Evolutionary conservation across 64 coral and sea anemone species (phyloP).

Genomic region (Platygyra sinensis): DNA sequence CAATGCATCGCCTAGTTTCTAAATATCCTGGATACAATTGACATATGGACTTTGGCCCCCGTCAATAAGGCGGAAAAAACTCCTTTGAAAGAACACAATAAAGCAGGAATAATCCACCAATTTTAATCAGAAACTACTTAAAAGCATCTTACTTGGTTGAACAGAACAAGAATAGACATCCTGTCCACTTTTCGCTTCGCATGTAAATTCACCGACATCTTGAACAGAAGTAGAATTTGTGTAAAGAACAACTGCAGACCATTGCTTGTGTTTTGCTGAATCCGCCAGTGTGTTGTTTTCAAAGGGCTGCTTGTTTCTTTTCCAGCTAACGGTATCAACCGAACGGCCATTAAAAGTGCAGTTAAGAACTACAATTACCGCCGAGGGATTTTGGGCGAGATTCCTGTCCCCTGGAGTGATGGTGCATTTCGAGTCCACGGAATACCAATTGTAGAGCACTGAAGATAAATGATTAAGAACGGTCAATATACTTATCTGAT

Average conservation of each 20-base stretch:
- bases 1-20: too few relatives aligned
- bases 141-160: not conserved
- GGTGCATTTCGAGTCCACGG: not conserved
- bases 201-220: not conserved
- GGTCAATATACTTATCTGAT: not conserved
- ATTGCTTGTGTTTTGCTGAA: not conserved
- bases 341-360: not conserved
- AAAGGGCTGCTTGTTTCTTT: not conserved
- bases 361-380: not conserved
- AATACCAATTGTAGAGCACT: not conserved
- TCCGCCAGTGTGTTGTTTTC: not conserved
- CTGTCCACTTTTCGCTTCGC: not conserved
- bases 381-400: not conserved
- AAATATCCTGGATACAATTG: too few relatives aligned
- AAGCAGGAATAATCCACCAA: too few relatives aligned
- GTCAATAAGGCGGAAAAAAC: too few relatives aligned
- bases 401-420: not conserved
- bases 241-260: constrained; percentile 13
- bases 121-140: not conserved
- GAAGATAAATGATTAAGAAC: not conserved
- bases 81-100: too few relatives aligned
- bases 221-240: not conserved
- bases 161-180: not conserved
- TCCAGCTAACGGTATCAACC: not conserved
- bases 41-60: too few relatives aligned